Evolutionary conservation across 2,113 vertebrate genomes (phyloP), one percentile per base, ranked within the genome.

Genomic region (Gasterosteus aculeatus): DNA sequence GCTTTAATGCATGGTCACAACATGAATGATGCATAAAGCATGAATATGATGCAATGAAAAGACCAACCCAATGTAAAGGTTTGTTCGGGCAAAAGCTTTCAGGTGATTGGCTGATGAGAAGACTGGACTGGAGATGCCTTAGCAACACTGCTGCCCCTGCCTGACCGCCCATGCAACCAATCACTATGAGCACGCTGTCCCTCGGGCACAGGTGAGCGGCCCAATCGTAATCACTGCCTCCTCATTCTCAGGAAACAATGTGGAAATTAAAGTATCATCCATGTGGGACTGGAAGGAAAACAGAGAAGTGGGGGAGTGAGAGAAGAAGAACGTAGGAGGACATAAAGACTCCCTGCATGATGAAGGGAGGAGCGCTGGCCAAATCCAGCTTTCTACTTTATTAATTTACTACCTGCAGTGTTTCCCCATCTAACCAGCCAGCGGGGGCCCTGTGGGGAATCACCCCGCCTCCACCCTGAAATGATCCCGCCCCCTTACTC

Each of bases 141-240:
- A 75, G 71, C 83, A 85, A 82, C 81, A 77, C 73, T 38, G 69
- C 60, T 58, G 0, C 72, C 72, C 64, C 46, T 10, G 64, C 61
- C 65, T 60, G 69, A 71, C 69, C 79, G 53, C 62, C 38, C 61
- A n/a, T 10, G 8, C 69, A 81, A 67, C 85, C 78, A 88, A 87
- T 87, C 78, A 64, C 58, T 39, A 38, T 1, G 33, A 68, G 69
- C 47, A 46, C 22, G 51, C 51, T 63, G 26, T 46, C 73, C 82
- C 67, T 35, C 1, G 16, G 64, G 77, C 72, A 72, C 54, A 81
- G 82, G 72, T 64, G 68, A 75, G 69, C 54, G 15, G 72, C 41
- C 46, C 12, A 9, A 63, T 62, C 1, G 3, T 82, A 84, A 88
- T 82, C 76, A 75, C 75, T 33, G 68, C 72, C 59, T 62, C 49